A percentile compares a stretch with the other conserved stretches of the same genome.
phyloP scores from a whole-genome alignment of 2,113 vertebrate genomes.

The Chelonoidis abingdonii region DNA sequence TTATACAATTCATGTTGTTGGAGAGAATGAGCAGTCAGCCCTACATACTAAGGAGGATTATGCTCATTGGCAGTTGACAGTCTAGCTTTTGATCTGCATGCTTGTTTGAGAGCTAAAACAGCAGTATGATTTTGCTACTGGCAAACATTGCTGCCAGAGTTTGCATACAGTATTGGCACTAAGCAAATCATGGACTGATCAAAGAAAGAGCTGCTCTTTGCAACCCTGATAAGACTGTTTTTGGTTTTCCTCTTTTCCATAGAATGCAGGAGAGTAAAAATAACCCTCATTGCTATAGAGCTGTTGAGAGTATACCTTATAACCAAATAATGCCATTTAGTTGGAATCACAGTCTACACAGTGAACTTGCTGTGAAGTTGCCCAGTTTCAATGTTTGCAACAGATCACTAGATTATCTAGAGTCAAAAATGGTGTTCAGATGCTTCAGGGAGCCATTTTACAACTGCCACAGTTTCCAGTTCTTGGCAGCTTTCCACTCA shows the following conservation, averaged over 20 bases:
- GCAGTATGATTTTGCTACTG: neutral
- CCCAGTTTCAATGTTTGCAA: neutral
- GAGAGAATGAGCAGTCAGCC: neutral
- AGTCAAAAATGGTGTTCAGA: neutral
- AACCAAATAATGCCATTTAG: neutral
- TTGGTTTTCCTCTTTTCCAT: constrained; percentile 6
- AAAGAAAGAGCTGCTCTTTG: constrained; percentile 18
- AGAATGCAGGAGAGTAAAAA: neutral
- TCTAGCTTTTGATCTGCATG: neutral
- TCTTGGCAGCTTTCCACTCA: neutral
- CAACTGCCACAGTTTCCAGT: neutral
- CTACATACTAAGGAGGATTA: neutral
- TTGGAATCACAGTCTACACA: neutral
- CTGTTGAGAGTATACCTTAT: neutral
- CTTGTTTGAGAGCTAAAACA: neutral
- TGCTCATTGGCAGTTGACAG: neutral
- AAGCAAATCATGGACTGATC: neutral
- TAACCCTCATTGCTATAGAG: neutral
- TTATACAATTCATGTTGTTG: neutral
- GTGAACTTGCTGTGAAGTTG: neutral
- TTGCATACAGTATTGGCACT: neutral
- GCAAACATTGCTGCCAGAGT: neutral
- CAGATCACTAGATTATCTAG: neutral
- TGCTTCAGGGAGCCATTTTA: neutral
- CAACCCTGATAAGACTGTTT: neutral